phyloP scores from a whole-genome alignment of 2,113 vertebrate species.

The Ceyx cyanopectus region DNA sequence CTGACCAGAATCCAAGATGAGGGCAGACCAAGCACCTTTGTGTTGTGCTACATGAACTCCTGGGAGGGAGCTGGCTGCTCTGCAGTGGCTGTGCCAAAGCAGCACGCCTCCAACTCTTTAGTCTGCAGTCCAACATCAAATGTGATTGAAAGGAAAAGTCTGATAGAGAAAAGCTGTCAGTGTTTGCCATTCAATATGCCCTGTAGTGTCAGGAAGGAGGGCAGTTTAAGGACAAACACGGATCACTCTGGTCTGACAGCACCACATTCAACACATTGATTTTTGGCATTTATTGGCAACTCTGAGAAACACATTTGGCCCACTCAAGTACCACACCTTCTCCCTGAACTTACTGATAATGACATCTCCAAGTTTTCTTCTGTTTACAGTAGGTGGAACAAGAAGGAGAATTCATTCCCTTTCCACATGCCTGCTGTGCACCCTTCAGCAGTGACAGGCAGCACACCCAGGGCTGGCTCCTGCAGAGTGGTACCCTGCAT shows the following conservation, averaged over 20 bases:
- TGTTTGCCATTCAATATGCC: neutral
- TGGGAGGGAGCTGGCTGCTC: neutral
- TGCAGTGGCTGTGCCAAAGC: neutral
- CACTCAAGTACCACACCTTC: neutral
- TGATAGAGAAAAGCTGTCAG: neutral
- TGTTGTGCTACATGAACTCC: neutral
- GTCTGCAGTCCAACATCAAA: neutral
- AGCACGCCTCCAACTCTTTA: neutral
- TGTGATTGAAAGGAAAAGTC: neutral
- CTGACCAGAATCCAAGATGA: constrained; percentile 10
- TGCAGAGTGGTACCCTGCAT: neutral
- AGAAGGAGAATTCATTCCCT: neutral
- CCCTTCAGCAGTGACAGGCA: constrained; percentile 24
- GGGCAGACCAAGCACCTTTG: neutral
- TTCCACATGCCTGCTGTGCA: neutral
- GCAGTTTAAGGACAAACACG: neutral
- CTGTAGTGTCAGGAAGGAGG: neutral
- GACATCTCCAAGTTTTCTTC: neutral
- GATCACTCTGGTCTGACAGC: neutral
- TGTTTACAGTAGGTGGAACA: neutral
- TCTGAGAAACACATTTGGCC: neutral
- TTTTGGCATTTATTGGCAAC: constrained; percentile 29
- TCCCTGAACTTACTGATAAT: neutral
- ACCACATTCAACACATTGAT: neutral
- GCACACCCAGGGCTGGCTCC: neutral